Percentiles rank a stretch among this genome's conserved stretches.
Evolutionary conservation across 2,888 invertebrate species (phyloP).

Genomic region (Apamea sordens): DNA sequence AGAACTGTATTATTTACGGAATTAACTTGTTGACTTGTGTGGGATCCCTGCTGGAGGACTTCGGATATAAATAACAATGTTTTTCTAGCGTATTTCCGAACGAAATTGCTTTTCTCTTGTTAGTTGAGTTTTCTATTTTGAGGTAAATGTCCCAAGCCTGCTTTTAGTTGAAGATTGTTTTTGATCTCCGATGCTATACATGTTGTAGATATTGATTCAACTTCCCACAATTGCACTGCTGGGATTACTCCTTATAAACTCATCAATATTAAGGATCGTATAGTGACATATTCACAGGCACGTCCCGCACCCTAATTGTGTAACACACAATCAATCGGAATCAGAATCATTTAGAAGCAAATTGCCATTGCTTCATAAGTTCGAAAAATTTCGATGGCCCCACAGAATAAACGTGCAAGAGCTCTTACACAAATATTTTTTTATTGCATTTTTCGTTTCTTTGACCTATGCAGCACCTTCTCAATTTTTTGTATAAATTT

Average conservation of each 20-base stretch:
- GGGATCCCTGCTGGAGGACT: slow-evolving; percentile 4
- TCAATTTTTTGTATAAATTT: no score
- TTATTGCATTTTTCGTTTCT: no score
- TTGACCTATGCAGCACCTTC: no score
- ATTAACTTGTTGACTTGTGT: slow-evolving; percentile 16
- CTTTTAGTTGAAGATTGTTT: background rate
- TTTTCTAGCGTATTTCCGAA: slow-evolving; percentile 15
- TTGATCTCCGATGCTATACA: background rate
- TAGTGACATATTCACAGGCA: background rate
- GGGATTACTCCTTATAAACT: background rate
- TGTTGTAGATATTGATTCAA: background rate
- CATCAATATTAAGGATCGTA: background rate
- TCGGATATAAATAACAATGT: slow-evolving; percentile 19
- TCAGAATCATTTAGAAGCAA: no score
- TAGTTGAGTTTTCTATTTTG: slow-evolving; percentile 20
- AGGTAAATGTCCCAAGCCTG: background rate
- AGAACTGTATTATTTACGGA: slow-evolving; percentile 11
- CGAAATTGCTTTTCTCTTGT: slow-evolving; percentile 22
- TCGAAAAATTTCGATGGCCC: no score
- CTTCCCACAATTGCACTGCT: background rate
- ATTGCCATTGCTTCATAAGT: no score
- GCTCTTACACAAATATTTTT: no score
- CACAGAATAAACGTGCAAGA: no score
- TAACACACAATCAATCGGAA: no score
- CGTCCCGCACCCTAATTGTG: background rate